phyloP scores from a whole-genome alignment of 1,140 invertebrate species.

The Hyles vespertilio region DNA sequence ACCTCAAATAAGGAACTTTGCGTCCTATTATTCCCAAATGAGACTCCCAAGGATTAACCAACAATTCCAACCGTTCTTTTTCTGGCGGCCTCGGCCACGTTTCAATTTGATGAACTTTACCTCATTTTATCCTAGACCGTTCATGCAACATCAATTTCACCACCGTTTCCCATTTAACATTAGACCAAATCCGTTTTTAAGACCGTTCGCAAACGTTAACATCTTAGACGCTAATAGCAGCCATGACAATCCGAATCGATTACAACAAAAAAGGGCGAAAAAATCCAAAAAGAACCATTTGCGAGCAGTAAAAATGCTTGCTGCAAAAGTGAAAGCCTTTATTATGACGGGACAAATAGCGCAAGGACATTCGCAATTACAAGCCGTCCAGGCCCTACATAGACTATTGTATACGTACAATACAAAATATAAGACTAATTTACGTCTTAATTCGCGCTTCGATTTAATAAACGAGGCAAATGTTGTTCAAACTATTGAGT shows the following conservation, averaged over 20 bases:
- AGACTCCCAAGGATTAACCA: constrained; percentile 23
- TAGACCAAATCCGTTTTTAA: constrained; percentile 17
- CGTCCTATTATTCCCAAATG: constrained; percentile 12
- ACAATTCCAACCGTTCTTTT: constrained; percentile 28
- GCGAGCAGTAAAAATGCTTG: constrained; percentile 37
- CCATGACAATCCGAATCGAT: background rate
- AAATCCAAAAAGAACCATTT: constrained; percentile 32
- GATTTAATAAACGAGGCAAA: constrained; percentile 38
- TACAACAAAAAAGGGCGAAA: constrained; percentile 25
- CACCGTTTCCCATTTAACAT: constrained; percentile 21
- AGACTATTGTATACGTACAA: constrained; percentile 49
- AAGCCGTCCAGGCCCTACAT: constrained; percentile 33
- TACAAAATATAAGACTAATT: constrained; percentile 35
- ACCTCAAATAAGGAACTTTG: too few species aligned
- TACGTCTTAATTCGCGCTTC: constrained; percentile 39
- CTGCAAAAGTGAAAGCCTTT: constrained; percentile 29
- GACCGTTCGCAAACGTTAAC: constrained; percentile 13
- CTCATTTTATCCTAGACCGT: constrained; percentile 39
- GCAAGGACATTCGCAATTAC: constrained; percentile 19
- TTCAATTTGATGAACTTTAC: constrained; percentile 36
- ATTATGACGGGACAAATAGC: constrained; percentile 9
- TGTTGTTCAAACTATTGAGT: constrained; percentile 49
- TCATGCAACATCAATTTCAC: constrained; percentile 24
- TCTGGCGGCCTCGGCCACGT: constrained; percentile 27
- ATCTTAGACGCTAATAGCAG: constrained; percentile 7